A percentile compares a stretch with the other conserved stretches of the same genome.
phyloP scores from a whole-genome alignment of 2,113 vertebrate species.

The Ardeotis arabs region DNA sequence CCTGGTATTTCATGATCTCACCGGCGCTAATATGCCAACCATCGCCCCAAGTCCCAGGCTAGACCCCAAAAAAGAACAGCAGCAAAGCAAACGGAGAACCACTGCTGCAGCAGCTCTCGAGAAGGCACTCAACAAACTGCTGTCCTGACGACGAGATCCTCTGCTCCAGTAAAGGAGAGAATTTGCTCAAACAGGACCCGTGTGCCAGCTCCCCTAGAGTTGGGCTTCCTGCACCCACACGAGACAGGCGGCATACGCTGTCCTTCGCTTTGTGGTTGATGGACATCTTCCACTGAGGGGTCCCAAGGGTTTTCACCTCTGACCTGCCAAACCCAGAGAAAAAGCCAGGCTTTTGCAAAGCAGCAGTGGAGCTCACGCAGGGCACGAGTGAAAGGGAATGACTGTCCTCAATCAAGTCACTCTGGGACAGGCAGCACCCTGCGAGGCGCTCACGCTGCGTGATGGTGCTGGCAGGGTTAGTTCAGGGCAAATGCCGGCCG shows the following conservation, averaged over 20 bases:
- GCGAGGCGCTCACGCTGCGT: neutral
- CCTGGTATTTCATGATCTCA: conserved; percentile 32
- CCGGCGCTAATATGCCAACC: neutral
- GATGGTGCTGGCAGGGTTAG: conserved; percentile 13
- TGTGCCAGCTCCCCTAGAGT: neutral
- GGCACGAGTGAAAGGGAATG: neutral
- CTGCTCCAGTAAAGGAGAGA: neutral
- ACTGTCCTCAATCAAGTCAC: neutral
- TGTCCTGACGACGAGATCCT: neutral
- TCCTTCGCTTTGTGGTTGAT: neutral
- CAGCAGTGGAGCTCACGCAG: neutral
- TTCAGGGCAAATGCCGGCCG: neutral
- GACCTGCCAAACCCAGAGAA: neutral
- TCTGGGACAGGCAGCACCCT: neutral
- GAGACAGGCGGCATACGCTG: neutral
- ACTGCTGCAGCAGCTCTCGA: neutral
- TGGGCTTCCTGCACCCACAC: neutral
- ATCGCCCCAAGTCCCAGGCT: neutral
- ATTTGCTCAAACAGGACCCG: neutral
- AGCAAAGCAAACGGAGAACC: neutral
- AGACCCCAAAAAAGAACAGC: neutral
- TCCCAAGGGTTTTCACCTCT: neutral
- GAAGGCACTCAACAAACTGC: neutral
- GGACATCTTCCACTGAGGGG: neutral
- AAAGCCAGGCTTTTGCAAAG: neutral